Conservation (phyloP, 2,113 vertebrate species). For the Centropristis striata region DNA sequence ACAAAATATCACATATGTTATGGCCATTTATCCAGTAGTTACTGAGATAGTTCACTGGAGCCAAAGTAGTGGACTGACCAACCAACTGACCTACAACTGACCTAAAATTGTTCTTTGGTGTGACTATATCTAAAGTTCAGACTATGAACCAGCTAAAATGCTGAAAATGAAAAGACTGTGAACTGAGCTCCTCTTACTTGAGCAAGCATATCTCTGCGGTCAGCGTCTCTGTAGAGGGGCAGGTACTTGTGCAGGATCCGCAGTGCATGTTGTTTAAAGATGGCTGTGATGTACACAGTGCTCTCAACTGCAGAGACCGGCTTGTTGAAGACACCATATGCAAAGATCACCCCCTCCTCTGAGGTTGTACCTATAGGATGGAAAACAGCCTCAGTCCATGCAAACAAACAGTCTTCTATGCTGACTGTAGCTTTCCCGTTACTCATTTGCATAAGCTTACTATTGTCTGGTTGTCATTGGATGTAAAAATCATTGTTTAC, state of each 20-base stretch:
- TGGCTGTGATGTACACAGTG: constrained; percentile 78
- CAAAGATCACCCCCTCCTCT: constrained; percentile 85
- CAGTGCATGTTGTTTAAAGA: constrained; percentile 86
- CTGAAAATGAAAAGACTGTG: not conserved
- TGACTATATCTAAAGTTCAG: too few species aligned
- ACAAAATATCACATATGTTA: too few species aligned
- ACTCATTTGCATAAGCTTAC: not conserved
- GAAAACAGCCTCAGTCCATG: not conserved
- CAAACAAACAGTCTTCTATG: not conserved
- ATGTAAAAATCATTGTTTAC: not conserved
- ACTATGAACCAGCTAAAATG: too few species aligned
- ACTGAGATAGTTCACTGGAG: too few species aligned
- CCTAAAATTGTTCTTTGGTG: too few species aligned
- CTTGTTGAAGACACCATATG: constrained; percentile 78
- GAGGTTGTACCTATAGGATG: constrained; percentile 82
- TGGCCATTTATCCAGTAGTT: too few species aligned
- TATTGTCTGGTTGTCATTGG: not conserved
- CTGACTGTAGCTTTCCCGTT: not conserved
- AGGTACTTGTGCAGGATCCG: constrained; percentile 82
- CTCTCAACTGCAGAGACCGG: constrained; percentile 80
- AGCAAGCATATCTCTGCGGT: constrained; percentile 82
- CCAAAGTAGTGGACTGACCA: too few species aligned
- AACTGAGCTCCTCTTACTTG: constrained; percentile 71
- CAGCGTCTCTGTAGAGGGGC: constrained; percentile 75
- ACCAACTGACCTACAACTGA: too few species aligned